Evolutionary conservation across 2,888 invertebrate genomes (phyloP).

Genomic region (Blera fallax): DNA sequence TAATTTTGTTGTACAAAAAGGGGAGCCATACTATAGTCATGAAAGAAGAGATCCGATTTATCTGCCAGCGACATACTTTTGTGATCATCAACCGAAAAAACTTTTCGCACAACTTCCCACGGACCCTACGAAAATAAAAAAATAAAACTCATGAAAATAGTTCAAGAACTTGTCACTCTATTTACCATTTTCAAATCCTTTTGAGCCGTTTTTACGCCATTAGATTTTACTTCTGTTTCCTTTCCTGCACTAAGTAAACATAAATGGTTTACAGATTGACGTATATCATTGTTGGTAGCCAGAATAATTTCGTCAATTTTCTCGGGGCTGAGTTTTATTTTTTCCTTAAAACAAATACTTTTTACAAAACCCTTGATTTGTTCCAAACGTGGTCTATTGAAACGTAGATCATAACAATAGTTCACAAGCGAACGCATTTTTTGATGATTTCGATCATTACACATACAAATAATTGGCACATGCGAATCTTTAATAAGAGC

Average conservation of each 20-base stretch:
- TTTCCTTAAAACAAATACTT: constrained; percentile 95
- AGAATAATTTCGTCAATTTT: constrained; percentile 91
- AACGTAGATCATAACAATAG: constrained; percentile 96
- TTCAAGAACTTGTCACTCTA: background rate
- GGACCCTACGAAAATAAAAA: constrained; percentile 85
- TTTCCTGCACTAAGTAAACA: constrained; percentile 89
- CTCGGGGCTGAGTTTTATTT: constrained; percentile 89
- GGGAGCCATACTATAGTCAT: constrained; percentile 97
- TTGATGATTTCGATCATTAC: constrained; percentile 96
- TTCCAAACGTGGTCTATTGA: constrained; percentile 91
- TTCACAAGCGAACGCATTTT: constrained; percentile 96
- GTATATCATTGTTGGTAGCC: constrained; percentile 95
- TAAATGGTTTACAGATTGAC: constrained; percentile 95
- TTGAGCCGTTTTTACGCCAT: constrained; percentile 84
- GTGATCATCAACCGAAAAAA: constrained; percentile 91
- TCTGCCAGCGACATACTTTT: constrained; percentile 90
- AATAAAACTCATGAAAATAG: background rate
- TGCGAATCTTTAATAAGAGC: constrained; percentile 92
- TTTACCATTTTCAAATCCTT: constrained; percentile 92
- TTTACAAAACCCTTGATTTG: constrained; percentile 96
- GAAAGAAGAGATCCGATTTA: constrained; percentile 95
- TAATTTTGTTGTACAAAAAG: constrained; percentile 99
- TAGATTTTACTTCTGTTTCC: constrained; percentile 81
- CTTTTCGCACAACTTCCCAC: constrained; percentile 95
- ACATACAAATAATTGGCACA: constrained; percentile 97